Evolutionary conservation across 2,113 vertebrate genomes (phyloP), one percentile per base, ranked within the genome.

Genomic region (Romanogobio albipinnatus): DNA sequence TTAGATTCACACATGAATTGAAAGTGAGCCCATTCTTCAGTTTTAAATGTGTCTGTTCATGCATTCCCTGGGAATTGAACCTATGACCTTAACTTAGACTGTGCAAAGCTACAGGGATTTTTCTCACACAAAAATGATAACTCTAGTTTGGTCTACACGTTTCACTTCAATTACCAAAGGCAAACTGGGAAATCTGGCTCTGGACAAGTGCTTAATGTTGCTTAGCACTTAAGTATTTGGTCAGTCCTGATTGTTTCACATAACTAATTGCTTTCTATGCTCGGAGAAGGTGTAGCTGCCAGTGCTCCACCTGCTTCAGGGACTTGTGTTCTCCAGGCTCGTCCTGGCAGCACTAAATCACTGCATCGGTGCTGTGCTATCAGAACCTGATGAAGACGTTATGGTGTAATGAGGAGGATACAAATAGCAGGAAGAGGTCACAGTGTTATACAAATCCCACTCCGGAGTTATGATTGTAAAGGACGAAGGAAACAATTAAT

Each of bases 401-500:
- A 14, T 9, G 33, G 74, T 85, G 68, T 71, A 85, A 89, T 87
- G 68, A 85, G 80, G 82, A 39, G 17, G 49, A 68, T 82, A 61
- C 47, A 29, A 84, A 29, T 53, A 36, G 62, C 83, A 26, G 39
- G 85, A 84, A 29, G 58, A 47, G 59, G 53, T 78, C 85, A 81
- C 86, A 14, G 73, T 77, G 47, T 14, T 45, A 26, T 39, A 49
- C 85, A 83, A 79, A 81, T 82, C 51, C n/a, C 58, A 9, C 75
- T 81, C 76, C 17, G 70, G 85, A 61, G 39, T 84, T 15, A 43
- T 26, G 85, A 82, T 90, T 88, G 83, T 75, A 43, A 83, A 86
- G 76, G 86, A 83, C 24, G 81, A 51, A 82, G 61, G 59, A 88
- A 83, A 17, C 64, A 77, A 87, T 89, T 94, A 93, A 95, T 93